Evolutionary conservation across 2,888 invertebrate species (phyloP), one percentile per base, ranked within the genome.

Genomic region (Arrhopalites spinosus): DNA sequence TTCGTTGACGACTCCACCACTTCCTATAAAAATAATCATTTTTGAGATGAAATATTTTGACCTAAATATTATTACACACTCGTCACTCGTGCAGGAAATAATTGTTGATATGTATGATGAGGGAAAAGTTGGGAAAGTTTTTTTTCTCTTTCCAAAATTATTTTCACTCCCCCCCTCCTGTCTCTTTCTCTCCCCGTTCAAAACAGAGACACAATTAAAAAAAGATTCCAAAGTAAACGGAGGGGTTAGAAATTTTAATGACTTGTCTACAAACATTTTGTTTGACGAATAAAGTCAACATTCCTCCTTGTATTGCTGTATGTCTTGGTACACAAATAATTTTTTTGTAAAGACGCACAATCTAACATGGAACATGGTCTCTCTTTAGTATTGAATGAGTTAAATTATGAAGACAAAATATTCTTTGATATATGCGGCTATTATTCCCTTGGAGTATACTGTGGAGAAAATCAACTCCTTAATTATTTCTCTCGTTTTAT

Each of bases 1-100:
- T n/a, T 76, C 78, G 1, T 20, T 50, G 23, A 66, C 27, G 30
- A 20, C 29, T 25, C 69, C 69, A 68, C 69, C 71, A 70, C 43
- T 74, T 74, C 74, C 74, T 74, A 53, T 2, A 68, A 43, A 64
- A 2, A 30, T 23, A 36, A 17, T 30, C 20, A 15, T 64, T 5
- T 30, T 30, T 25, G 3, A 36, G 11, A 63, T 2, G 13, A 63
- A 63, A 63, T 27, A 63, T 1, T 61, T 17, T 5, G 8, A 25
- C 25, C 7, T 25, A 61, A 3, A 27, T 20, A 5, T n/a, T n/a
- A n/a, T n/a, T n/a, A 61, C 61, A 20, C 8, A 30, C 17, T 15
- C 5, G 8, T 56, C 17, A n/a, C 8, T 56, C n/a, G n/a, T 45
- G 7, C 15, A 15, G 7, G 15, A 11, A 45, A 45, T 45, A 11